Evolutionary conservation across 1,140 invertebrate genomes (phyloP), one percentile per base, ranked within the genome.

Genomic region (Heliconius himera): DNA sequence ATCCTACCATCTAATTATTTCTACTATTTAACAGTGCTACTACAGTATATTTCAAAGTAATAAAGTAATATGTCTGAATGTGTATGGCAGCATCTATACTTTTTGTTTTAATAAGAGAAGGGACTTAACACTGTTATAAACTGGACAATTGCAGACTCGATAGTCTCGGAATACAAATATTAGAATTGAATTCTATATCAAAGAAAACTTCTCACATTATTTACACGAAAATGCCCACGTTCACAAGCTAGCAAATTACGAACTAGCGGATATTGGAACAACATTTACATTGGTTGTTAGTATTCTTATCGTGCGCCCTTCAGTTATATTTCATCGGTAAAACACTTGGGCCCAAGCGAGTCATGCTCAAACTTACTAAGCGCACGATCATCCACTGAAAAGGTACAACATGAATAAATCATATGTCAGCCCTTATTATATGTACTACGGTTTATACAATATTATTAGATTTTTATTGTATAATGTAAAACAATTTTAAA

Each of bases 311-410:
- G 71, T 75, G 77, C 79, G 38, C 60, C 70, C 56, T 77, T 80
- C 33, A 72, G 75, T 73, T 77, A 82, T 72, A 82, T 82, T 80
- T 82, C 76, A 80, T 82, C 20, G 49, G 78, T 82, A 46, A 75
- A 76, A 80, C 75, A 71, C 70, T 82, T 56, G 75, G 77, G 56
- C 49, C 49, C 49, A 29, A 70, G 38, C 80, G 80, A 72, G 77
- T 75, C 72, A 80, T 74, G 66, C 76, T 56, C 36, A 74, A 70
- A 49, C 60, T 78, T 74, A 66, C 33, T 66, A 11, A 66, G 26
- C 22, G 26, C 54, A 56, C 60, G 60, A 29, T 75, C 11, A 54
- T 74, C 60, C 18, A 66, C 54, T 36, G 29, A 66, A 38, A 22
- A 36, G 18, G 36, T 66, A 38, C 6, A n/a, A 49, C 5, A 73